phyloP scores from a whole-genome alignment of 1,140 invertebrate genomes.

The Antheraea mylitta region DNA sequence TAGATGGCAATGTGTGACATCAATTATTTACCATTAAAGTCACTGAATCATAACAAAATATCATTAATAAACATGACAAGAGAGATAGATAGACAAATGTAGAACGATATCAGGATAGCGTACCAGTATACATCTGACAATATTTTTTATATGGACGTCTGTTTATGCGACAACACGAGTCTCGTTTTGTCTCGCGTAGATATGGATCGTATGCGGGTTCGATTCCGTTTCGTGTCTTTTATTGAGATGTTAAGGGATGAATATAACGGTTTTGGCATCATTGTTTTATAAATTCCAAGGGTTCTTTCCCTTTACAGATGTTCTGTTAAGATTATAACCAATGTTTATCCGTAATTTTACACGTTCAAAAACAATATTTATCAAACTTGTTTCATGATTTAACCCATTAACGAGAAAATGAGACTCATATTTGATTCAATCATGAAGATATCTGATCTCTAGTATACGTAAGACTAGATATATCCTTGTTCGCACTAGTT shows the following conservation, averaged over 20 bases:
- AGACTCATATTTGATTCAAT: no score
- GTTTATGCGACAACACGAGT: conserved; percentile 60
- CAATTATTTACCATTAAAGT: no score
- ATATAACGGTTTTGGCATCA: conserved; percentile 38
- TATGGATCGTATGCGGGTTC: conserved; percentile 68
- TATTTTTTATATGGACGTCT: conserved; percentile 1
- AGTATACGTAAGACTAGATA: no score
- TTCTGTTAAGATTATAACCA: not conserved
- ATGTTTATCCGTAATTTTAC: not conserved
- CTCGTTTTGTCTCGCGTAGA: conserved; percentile 30
- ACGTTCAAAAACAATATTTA: no score
- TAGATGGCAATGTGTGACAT: no score
- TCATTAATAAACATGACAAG: no score
- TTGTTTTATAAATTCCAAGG: conserved; percentile 9
- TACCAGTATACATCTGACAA: not conserved
- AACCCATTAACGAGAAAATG: no score
- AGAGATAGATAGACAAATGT: not conserved
- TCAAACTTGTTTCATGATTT: no score
- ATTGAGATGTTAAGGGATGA: conserved; percentile 15
- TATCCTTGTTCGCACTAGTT: no score
- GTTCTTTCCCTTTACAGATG: no score
- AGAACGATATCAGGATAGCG: not conserved
- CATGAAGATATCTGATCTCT: no score
- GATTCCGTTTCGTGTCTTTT: conserved; percentile 34
- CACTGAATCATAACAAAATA: no score